Conservation (phyloP, 2,888 invertebrate genomes). For the Stegana nigrithorax region DNA sequence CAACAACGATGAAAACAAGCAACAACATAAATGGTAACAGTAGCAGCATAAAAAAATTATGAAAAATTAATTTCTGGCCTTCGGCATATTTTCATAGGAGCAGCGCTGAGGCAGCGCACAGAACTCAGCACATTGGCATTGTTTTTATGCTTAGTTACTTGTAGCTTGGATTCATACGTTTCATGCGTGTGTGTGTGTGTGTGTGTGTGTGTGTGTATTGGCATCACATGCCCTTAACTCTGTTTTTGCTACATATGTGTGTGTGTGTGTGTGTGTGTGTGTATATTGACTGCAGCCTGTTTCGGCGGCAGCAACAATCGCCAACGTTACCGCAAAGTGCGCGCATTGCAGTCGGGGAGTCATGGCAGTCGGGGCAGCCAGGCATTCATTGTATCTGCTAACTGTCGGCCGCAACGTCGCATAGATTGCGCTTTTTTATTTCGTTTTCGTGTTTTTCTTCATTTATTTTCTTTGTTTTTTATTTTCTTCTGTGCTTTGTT, state of each 20-base stretch:
- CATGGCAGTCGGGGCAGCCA: slow-evolving; percentile 2
- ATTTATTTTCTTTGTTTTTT: neutral
- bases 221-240: neutral
- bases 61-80: slow-evolving; percentile 60
- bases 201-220: slow-evolving; percentile 8
- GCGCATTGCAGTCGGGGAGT: neutral
- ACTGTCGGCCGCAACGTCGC: too few species aligned
- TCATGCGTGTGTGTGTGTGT: slow-evolving; percentile 7
- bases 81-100: slow-evolving; percentile 41
- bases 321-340: slow-evolving; percentile 54
- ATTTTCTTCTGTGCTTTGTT: slow-evolving; percentile 43
- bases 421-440: too few species aligned
- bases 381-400: neutral
- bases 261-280: neutral
- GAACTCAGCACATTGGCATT: slow-evolving; percentile 32
- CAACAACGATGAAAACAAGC: neutral
- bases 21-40: slow-evolving; percentile 38
- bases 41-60: slow-evolving; percentile 57
- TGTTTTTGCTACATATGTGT: slow-evolving; percentile 3
- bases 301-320: slow-evolving; percentile 40
- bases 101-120: slow-evolving; percentile 36
- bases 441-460: neutral
- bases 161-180: too few species aligned
- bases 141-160: neutral
- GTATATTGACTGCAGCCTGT: neutral